phyloP scores from a whole-genome alignment of 2,888 invertebrate species.

The Dynastes maya region DNA sequence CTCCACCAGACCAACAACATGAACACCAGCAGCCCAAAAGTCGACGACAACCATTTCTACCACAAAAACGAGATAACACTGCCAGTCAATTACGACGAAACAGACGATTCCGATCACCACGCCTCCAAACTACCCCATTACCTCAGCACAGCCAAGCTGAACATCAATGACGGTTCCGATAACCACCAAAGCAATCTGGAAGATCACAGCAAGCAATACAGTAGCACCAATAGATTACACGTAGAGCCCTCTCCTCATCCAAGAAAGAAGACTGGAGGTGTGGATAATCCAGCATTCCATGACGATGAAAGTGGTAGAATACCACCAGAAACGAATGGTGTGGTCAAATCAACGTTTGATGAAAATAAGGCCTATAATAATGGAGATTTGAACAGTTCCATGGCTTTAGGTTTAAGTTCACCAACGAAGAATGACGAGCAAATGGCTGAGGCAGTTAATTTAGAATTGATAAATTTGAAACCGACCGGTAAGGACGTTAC shows the following conservation, averaged over 20 bases:
- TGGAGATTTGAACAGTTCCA: conserved; percentile 64
- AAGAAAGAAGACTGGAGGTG: conserved; percentile 65
- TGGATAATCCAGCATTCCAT: conserved; percentile 71
- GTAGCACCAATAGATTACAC: conserved; percentile 67
- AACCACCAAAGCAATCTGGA: conserved; percentile 63
- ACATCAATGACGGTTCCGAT: conserved; percentile 66
- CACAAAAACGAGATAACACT: conserved; percentile 70
- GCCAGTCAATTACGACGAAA: conserved; percentile 67
- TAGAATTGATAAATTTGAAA: conserved; percentile 85
- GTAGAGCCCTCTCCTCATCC: conserved; percentile 56
- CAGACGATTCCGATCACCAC: conserved; percentile 56
- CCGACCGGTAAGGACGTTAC: conserved; percentile 75
- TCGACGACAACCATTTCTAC: conserved; percentile 62
- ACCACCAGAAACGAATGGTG: conserved; percentile 70
- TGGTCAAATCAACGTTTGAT: conserved; percentile 65
- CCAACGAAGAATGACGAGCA: conserved; percentile 64
- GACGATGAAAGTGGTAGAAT: conserved; percentile 67
- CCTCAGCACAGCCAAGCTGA: conserved; percentile 67
- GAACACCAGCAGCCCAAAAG: conserved; percentile 49
- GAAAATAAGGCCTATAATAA: conserved; percentile 65
- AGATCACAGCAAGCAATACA: conserved; percentile 68
- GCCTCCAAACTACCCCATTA: conserved; percentile 66
- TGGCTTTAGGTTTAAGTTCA: conserved; percentile 61
- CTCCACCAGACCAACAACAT: conserved; percentile 50
- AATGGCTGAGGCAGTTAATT: conserved; percentile 81